Conservation (phyloP, 2,888 invertebrate species). For the Pherbina coryleti region DNA sequence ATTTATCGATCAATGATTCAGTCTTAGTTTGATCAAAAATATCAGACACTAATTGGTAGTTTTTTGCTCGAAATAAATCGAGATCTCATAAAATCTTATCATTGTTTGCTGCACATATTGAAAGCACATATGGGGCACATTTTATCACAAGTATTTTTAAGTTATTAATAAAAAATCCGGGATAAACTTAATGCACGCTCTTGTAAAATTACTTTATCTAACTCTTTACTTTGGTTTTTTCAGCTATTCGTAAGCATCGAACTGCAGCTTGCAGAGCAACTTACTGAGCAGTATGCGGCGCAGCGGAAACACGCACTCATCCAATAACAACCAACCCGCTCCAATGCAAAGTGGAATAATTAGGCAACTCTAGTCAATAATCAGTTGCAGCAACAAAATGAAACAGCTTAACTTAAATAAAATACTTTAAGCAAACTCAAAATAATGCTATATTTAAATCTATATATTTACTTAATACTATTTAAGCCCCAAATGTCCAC, state of each 20-base stretch:
- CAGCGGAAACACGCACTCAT: neutral
- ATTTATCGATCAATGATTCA: too few species aligned
- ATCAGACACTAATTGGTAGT: too few species aligned
- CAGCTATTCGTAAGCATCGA: neutral
- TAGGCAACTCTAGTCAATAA: slow-evolving; percentile 66
- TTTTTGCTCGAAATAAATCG: too few species aligned
- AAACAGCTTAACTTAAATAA: neutral
- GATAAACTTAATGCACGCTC: neutral
- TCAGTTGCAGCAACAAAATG: slow-evolving; percentile 53
- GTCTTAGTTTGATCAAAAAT: too few species aligned
- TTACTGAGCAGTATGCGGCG: neutral
- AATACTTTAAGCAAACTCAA: slow-evolving; percentile 18
- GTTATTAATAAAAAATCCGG: too few species aligned
- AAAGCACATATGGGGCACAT: too few species aligned
- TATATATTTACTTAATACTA: neutral
- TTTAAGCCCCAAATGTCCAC: slow-evolving; percentile 4
- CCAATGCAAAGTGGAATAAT: slow-evolving; percentile 1
- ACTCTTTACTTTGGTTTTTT: neutral
- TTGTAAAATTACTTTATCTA: neutral
- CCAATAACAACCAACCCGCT: neutral
- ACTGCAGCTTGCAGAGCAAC: neutral
- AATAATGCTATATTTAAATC: slow-evolving; percentile 8
- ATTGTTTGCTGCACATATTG: too few species aligned
- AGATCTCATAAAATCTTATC: too few species aligned
- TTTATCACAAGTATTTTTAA: too few species aligned